These are phyloP conservation scores for Dromas ardeola DNA, from an alignment of 2,113 vertebrate genomes.

Conservation along the genomic window DNA sequence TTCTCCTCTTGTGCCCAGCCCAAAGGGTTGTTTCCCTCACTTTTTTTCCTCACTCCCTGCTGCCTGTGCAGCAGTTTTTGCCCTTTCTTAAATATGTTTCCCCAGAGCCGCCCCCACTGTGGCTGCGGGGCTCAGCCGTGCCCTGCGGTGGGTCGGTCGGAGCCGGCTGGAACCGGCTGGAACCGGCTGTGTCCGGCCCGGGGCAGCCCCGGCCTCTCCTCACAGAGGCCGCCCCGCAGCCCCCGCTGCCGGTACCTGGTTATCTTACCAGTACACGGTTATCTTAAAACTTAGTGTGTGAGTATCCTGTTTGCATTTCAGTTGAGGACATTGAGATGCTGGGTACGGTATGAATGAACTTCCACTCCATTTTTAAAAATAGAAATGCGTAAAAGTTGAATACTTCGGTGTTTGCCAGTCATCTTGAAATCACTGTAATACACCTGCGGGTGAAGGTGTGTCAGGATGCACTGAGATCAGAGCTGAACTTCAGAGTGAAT, in stretches of 20 bases:
- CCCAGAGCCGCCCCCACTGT: fast-evolving
- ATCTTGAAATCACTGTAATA: not conserved
- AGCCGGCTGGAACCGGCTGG: not conserved
- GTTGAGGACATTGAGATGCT: not conserved
- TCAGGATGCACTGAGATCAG: not conserved
- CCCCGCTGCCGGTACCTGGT: fast-evolving
- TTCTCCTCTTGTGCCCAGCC: not conserved
- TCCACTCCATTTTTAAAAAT: not conserved
- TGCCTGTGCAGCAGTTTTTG: not conserved
- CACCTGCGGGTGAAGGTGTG: not conserved
- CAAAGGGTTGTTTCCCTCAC: not conserved
- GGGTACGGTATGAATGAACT: not conserved
- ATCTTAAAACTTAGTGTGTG: not conserved
- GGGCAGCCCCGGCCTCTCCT: too few relatives aligned
- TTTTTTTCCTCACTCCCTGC: not conserved
- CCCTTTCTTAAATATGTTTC: not conserved
- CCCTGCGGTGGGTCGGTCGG: fast-evolving
- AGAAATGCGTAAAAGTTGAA: not conserved
- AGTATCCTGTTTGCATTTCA: not conserved
- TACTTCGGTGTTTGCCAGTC: fast-evolving
- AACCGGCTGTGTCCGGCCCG: fast-evolving
- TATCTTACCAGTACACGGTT: too few relatives aligned
- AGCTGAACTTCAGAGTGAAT: not conserved
- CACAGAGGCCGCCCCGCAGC: not conserved
- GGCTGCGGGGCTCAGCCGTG: fast-evolving